phyloP scores from a whole-genome alignment of 2,888 invertebrate genomes.

The Drosophila conformis region DNA sequence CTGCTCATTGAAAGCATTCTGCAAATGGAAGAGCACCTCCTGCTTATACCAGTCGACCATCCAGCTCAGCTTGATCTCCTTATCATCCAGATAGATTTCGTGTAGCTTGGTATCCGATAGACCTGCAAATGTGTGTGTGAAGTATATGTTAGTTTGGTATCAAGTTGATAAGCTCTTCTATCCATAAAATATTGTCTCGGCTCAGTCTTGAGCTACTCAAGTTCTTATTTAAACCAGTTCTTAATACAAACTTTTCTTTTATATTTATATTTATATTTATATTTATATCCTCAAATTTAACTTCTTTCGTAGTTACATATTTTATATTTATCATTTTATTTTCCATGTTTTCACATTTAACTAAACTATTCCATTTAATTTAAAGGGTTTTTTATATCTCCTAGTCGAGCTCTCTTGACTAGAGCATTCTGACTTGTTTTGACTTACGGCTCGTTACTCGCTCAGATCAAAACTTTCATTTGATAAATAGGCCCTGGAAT shows the following conservation, averaged over 20 bases:
- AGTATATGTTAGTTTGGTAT: background rate
- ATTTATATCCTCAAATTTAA: background rate
- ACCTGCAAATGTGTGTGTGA: constrained; percentile 58
- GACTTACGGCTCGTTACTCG: background rate
- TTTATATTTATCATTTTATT: background rate
- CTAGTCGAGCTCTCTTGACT: background rate
- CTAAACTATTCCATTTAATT: background rate
- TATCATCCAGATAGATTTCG: constrained; percentile 83
- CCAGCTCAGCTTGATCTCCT: constrained; percentile 85
- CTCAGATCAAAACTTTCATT: background rate
- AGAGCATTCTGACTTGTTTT: background rate
- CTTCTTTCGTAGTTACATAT: background rate
- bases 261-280: too few relatives aligned
- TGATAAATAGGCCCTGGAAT: background rate
- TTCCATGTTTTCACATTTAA: background rate
- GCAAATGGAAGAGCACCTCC: constrained; percentile 85
- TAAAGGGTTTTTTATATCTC: background rate
- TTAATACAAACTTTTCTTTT: background rate
- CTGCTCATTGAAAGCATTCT: constrained; percentile 84
- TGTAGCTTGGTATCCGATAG: constrained; percentile 84
- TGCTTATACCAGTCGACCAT: constrained; percentile 85
- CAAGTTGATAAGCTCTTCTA: background rate
- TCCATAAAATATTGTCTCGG: background rate
- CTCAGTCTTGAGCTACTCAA: background rate
- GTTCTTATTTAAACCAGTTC: background rate